These are phyloP conservation scores for Agrochola macilenta DNA, from an alignment of 2,888 invertebrate genomes.

Conservation along the genomic window DNA sequence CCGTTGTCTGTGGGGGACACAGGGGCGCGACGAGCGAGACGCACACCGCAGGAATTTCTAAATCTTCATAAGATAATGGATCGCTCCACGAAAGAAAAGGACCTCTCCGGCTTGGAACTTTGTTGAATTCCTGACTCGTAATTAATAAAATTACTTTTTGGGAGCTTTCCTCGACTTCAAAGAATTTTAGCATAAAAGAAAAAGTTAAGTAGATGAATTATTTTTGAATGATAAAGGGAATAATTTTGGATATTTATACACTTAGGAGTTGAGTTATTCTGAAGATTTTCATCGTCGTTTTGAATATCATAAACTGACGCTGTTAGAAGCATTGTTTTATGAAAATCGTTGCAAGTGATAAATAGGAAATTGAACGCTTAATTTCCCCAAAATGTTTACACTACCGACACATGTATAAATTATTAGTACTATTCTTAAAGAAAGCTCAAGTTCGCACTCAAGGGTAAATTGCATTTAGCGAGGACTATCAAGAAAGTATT, in stretches of 20 bases:
- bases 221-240: conserved; percentile 89
- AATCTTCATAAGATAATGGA: conserved; percentile 91
- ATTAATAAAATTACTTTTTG: conserved; percentile 91
- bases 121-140: conserved; percentile 90
- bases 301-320: conserved; percentile 46
- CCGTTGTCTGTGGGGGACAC: conserved; percentile 49
- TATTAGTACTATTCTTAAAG: conserved; percentile 61
- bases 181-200: conserved; percentile 90
- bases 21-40: conserved; percentile 69
- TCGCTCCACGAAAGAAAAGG: conserved; percentile 88
- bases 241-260: conserved; percentile 87
- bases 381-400: not conserved
- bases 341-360: conserved; percentile 8
- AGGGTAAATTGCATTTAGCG: conserved; percentile 78
- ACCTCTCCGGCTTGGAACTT: conserved; percentile 88
- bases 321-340: conserved; percentile 38
- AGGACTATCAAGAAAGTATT: conserved; percentile 78
- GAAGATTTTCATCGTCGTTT: conserved; percentile 69
- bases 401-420: conserved; percentile 30
- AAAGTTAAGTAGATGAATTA: conserved; percentile 90
- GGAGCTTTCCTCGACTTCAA: conserved; percentile 90
- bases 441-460: conserved; percentile 66
- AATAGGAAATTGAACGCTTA: not conserved
- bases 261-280: conserved; percentile 78
- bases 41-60: conserved; percentile 89